Evolutionary conservation across 2,113 vertebrate species (phyloP).

Genomic region (Callaeas wilsoni): DNA sequence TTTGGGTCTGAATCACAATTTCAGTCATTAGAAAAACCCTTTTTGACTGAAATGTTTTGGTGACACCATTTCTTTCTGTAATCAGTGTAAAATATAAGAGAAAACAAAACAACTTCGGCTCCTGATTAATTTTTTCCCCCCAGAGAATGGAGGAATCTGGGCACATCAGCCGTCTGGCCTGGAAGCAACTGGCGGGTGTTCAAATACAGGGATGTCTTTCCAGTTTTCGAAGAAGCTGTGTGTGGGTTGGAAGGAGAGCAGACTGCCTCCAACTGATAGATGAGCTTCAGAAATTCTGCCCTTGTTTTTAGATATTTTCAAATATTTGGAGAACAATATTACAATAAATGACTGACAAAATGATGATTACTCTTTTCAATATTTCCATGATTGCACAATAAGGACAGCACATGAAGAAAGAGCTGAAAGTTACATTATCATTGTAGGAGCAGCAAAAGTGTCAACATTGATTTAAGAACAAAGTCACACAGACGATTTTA

Average conservation of each 20-base stretch:
- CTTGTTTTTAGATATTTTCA: constrained; percentile 28
- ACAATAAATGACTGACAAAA: constrained; percentile 35
- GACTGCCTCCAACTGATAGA: neutral
- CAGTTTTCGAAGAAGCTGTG: constrained; percentile 1
- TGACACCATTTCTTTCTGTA: neutral
- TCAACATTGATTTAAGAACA: constrained; percentile 60
- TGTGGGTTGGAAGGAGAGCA: constrained; percentile 7
- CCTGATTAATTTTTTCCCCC: neutral
- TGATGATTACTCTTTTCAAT: neutral
- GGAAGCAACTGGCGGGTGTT: neutral
- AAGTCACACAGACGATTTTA: constrained; percentile 36
- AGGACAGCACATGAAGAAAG: neutral
- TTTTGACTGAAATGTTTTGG: neutral
- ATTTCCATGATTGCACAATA: constrained; percentile 1
- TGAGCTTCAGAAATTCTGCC: constrained; percentile 13
- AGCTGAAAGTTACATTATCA: constrained; percentile 13
- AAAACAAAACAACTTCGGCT: neutral
- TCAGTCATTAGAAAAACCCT: neutral
- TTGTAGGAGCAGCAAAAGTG: constrained; percentile 34
- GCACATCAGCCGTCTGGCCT: constrained; percentile 11
- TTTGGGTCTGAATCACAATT: neutral
- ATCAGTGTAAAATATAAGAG: neutral
- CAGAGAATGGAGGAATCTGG: neutral
- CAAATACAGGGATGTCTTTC: neutral
- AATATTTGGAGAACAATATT: constrained; percentile 41